Conservation (phyloP, 1,140 invertebrate genomes). For the Penaeus japonicus region DNA sequence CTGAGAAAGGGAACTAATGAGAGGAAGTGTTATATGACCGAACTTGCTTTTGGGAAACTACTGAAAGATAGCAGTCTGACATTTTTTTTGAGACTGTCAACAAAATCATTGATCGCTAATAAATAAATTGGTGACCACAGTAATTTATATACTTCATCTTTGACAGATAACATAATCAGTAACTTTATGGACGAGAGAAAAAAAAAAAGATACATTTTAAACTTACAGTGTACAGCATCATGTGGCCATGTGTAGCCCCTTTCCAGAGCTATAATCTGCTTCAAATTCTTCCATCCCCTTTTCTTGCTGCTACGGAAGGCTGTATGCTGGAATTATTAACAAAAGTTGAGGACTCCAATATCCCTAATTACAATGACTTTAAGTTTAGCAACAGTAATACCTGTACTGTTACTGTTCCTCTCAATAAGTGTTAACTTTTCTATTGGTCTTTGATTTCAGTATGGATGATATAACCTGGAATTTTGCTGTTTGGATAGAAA, state of each 20-base stretch:
- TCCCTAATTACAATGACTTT: too few species aligned
- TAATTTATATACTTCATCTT: too few species aligned
- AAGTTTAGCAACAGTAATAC: too few species aligned
- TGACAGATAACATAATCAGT: too few species aligned
- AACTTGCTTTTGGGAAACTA: background rate
- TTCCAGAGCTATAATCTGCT: constrained; percentile 58
- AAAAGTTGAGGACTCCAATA: background rate
- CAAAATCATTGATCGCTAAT: background rate
- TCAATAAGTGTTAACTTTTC: too few species aligned
- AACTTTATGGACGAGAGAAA: too few species aligned
- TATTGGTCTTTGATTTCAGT: too few species aligned
- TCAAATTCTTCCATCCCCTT: constrained; percentile 56
- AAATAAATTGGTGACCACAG: too few species aligned
- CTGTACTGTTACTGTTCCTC: too few species aligned
- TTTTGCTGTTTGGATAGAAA: too few species aligned
- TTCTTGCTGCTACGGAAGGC: constrained; percentile 56
- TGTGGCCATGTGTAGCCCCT: constrained; percentile 45
- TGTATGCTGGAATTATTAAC: constrained; percentile 42
- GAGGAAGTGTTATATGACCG: background rate
- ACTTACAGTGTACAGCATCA: constrained; percentile 57
- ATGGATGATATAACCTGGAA: too few species aligned
- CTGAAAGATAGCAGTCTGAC: background rate
- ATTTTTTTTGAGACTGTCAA: background rate
- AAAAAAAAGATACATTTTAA: background rate
- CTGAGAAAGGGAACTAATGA: background rate